phyloP scores from a whole-genome alignment of 1,140 invertebrate species.

The Drosophila athabasca region DNA sequence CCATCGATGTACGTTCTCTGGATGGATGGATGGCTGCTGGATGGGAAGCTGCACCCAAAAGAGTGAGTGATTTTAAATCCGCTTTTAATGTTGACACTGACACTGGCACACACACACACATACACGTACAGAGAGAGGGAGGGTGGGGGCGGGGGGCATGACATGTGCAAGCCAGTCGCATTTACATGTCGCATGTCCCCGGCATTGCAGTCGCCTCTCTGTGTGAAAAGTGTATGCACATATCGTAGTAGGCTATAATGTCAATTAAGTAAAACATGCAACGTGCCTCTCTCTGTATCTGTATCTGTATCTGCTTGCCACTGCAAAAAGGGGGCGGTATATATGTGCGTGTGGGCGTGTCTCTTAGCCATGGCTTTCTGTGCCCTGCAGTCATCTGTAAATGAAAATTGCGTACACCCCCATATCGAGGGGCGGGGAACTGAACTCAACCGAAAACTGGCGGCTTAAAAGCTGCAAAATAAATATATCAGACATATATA shows the following conservation, averaged over 20 bases:
- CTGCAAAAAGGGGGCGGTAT: not conserved
- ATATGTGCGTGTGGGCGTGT: slow-evolving; percentile 38
- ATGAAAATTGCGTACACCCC: slow-evolving; percentile 70
- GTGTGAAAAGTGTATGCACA: slow-evolving; percentile 70
- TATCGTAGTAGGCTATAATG: slow-evolving; percentile 80
- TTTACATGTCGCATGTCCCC: slow-evolving; percentile 68
- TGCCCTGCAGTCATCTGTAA: slow-evolving; percentile 75
- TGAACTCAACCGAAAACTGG: slow-evolving; percentile 23
- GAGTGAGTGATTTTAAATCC: slow-evolving; percentile 82
- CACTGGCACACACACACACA: slow-evolving; percentile 44
- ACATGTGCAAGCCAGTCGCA: slow-evolving; percentile 77
- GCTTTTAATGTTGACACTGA: slow-evolving; percentile 83
- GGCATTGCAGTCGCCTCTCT: too few relatives aligned
- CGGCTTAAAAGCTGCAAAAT: slow-evolving; percentile 64
- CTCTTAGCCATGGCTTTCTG: slow-evolving; percentile 55
- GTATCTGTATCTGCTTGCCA: slow-evolving; percentile 2
- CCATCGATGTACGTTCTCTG: slow-evolving; percentile 2
- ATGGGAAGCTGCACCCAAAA: slow-evolving; percentile 8
- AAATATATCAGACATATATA: slow-evolving; percentile 33
- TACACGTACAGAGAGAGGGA: too few relatives aligned
- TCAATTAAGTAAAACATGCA: slow-evolving; percentile 67
- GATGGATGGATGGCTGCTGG: too few relatives aligned
- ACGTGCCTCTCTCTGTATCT: slow-evolving; percentile 1
- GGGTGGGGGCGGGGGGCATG: slow-evolving; percentile 14
- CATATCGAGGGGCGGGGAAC: slow-evolving; percentile 24